These are phyloP conservation scores for Tholera decimalis DNA, from an alignment of 2,888 invertebrate genomes.

Conservation along the genomic window DNA sequence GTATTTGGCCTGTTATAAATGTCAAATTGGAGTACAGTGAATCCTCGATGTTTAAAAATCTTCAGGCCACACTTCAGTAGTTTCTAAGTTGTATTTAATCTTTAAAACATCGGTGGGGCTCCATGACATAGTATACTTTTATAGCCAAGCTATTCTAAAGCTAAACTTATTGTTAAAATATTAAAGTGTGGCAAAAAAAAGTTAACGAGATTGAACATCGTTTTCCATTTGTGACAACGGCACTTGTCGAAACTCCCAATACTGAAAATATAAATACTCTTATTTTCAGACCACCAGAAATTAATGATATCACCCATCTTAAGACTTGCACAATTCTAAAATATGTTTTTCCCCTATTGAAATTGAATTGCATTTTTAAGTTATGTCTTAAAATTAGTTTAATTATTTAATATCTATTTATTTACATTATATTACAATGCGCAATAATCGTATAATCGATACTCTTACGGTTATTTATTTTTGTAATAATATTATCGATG, in stretches of 20 bases:
- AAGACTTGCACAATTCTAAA: neutral
- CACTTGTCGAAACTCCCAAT: neutral
- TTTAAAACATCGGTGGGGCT: conserved; percentile 18
- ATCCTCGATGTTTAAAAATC: conserved; percentile 19
- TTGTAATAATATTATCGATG: conserved; percentile 26
- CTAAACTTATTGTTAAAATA: conserved; percentile 1
- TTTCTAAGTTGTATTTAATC: conserved; percentile 4
- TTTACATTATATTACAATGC: conserved; percentile 18
- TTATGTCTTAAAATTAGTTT: conserved; percentile 13
- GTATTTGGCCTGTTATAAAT: conserved; percentile 21
- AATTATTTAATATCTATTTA: conserved; percentile 28
- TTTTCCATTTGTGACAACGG: neutral
- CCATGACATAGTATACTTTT: conserved; percentile 17
- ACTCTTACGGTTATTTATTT: conserved; percentile 31
- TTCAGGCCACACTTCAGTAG: conserved; percentile 1
- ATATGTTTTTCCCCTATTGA: conserved; percentile 24
- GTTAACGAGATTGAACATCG: neutral
- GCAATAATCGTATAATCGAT: conserved; percentile 17
- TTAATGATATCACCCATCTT: neutral
- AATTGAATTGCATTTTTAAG: conserved; percentile 42
- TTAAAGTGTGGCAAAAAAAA: conserved; percentile 26
- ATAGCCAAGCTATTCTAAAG: neutral
- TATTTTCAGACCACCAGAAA: neutral
- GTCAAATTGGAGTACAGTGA: conserved; percentile 25
- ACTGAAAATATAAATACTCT: neutral